Conservation (phyloP, 2,888 invertebrate genomes). For the Meghimatium bilineatum region DNA sequence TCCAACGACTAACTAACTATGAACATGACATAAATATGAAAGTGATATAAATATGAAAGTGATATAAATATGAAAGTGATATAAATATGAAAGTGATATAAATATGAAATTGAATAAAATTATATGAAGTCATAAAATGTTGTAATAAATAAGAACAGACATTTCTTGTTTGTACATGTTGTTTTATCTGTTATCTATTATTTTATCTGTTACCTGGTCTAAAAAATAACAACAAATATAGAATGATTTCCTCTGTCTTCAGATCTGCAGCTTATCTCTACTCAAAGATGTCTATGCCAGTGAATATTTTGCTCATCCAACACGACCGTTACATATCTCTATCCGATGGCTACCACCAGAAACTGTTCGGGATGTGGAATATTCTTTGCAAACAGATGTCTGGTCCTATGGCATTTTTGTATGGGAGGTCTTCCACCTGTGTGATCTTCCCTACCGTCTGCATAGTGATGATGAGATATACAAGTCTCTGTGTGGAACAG, state of each 20-base stretch:
- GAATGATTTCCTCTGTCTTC: background rate
- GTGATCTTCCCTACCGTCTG: slow-evolving; percentile 86
- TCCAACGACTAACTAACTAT: too few species aligned
- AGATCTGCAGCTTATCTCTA: slow-evolving; percentile 85
- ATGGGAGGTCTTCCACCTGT: slow-evolving; percentile 92
- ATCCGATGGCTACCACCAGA: slow-evolving; percentile 92
- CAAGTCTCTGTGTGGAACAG: slow-evolving; percentile 62
- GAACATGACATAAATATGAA: too few species aligned
- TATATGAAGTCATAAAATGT: too few species aligned
- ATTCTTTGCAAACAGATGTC: slow-evolving; percentile 86
- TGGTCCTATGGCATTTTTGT: slow-evolving; percentile 92
- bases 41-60: too few species aligned
- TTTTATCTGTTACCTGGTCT: too few species aligned
- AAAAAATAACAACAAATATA: background rate
- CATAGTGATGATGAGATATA: slow-evolving; percentile 86
- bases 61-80: too few species aligned
- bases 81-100: too few species aligned
- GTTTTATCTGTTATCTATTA: too few species aligned
- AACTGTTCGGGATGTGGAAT: slow-evolving; percentile 87
- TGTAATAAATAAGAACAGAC: too few species aligned
- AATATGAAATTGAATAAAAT: too few species aligned
- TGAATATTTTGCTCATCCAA: slow-evolving; percentile 86
- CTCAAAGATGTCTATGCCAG: slow-evolving; percentile 89
- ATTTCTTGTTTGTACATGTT: too few species aligned
- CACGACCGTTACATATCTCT: slow-evolving; percentile 83